A percentile compares a stretch with the other conserved stretches of the same genome.
Conservation (phyloP, 2,797 vertebrate genomes). For the Danio choprae region DNA sequence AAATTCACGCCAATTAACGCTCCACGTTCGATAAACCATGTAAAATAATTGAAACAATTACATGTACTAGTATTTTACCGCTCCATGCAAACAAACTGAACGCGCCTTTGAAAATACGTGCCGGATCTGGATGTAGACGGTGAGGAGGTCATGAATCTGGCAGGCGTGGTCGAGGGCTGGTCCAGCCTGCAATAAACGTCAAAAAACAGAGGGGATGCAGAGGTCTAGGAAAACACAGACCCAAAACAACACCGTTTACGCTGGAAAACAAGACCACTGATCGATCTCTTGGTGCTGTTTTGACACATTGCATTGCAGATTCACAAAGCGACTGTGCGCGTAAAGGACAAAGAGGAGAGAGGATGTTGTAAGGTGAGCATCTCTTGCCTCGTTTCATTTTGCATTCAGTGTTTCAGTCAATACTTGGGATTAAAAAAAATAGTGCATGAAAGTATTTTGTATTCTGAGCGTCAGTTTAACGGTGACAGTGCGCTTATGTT, state of each 20-base stretch:
- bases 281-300: neutral
- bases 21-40: neutral
- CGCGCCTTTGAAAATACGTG: neutral
- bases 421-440: neutral
- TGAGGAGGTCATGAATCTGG: slow-evolving; percentile 44
- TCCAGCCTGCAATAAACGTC: slow-evolving; percentile 66
- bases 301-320: neutral
- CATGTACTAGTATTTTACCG: neutral
- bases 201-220: slow-evolving; percentile 63
- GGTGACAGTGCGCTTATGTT: neutral
- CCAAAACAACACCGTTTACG: neutral
- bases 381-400: neutral
- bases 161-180: slow-evolving; percentile 84
- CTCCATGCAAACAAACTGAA: neutral
- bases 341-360: slow-evolving; percentile 59
- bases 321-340: neutral
- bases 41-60: too few relatives aligned
- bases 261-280: neutral
- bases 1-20: neutral
- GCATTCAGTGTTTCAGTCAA: too few relatives aligned
- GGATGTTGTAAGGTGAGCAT: slow-evolving; percentile 77
- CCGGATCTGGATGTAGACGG: neutral
- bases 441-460: neutral
- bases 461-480: too few relatives aligned
- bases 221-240: slow-evolving; percentile 6